Conservation (phyloP, 2,797 vertebrate species). For the Rachycentron canadum region DNA sequence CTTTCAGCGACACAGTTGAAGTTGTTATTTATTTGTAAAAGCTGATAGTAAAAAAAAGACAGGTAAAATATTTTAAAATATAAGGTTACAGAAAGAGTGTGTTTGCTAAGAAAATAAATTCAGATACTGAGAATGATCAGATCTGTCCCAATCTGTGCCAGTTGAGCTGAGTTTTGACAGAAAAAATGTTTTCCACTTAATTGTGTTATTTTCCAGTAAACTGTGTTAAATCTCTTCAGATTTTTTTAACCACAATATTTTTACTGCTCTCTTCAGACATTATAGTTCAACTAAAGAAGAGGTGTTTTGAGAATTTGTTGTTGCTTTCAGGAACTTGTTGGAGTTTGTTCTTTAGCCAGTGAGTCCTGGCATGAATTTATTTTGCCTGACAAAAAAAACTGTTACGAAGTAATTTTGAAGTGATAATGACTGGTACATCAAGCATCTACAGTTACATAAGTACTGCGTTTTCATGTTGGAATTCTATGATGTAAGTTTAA, state of each 20-base stretch:
- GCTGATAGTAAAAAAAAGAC: not conserved
- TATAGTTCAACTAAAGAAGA: constrained; percentile 17
- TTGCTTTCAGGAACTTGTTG: constrained; percentile 25
- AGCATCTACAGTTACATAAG: constrained; percentile 29
- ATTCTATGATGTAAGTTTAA: constrained; percentile 13
- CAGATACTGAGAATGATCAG: not conserved
- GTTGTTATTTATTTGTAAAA: not conserved
- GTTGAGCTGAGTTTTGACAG: constrained; percentile 39
- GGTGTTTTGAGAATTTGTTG: constrained; percentile 18
- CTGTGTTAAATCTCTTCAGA: not conserved
- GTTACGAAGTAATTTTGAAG: constrained; percentile 39
- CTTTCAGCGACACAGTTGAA: not conserved
- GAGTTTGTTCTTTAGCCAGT: constrained; percentile 40
- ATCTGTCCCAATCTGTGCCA: not conserved
- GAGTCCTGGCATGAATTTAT: constrained; percentile 34
- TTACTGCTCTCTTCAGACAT: constrained; percentile 6
- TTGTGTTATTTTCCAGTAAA: not conserved
- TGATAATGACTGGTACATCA: constrained; percentile 41
- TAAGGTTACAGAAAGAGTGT: not conserved
- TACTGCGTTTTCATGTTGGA: constrained; percentile 26
- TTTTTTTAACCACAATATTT: not conserved
- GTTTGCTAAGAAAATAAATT: constrained; percentile 1
- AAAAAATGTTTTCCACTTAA: constrained; percentile 55
- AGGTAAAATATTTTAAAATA: not conserved
- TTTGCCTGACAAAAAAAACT: constrained; percentile 36